A percentile compares a stretch with the other conserved stretches of the same genome.
Conservation (phyloP, 2,797 vertebrate genomes). For the Sus cebifrons region DNA sequence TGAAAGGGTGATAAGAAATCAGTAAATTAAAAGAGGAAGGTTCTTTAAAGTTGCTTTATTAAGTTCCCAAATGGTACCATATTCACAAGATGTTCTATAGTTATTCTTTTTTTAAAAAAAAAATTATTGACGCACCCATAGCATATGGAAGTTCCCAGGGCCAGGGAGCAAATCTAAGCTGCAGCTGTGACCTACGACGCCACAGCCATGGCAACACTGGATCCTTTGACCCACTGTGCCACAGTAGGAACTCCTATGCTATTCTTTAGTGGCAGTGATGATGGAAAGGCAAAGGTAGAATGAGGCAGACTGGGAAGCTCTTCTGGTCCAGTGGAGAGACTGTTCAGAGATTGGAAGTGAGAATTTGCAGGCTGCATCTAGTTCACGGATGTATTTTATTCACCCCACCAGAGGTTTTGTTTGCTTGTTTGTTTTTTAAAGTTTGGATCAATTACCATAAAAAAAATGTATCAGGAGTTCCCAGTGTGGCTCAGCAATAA, state of each 20-base stretch:
- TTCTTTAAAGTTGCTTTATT: accelerated
- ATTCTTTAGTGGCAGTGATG: background rate
- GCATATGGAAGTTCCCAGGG: too few relatives aligned
- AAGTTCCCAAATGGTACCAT: accelerated
- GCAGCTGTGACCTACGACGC: too few relatives aligned
- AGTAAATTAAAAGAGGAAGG: background rate
- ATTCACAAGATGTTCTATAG: background rate
- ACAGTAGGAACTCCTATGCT: background rate
- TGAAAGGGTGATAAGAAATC: background rate
- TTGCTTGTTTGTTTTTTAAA: background rate
- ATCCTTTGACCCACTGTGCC: too few relatives aligned
- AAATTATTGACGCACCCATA: too few relatives aligned
- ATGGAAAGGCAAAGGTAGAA: too few relatives aligned
- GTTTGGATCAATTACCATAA: background rate
- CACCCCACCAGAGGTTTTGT: background rate
- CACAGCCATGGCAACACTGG: too few relatives aligned
- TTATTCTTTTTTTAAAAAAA: too few relatives aligned
- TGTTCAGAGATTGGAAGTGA: too few relatives aligned
- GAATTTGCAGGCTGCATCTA: background rate
- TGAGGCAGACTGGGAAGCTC: accelerated
- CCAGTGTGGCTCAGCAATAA: too few relatives aligned
- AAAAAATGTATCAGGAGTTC: background rate
- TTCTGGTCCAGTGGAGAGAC: accelerated
- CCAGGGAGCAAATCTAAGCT: too few relatives aligned
- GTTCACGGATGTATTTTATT: background rate